These are phyloP conservation scores for Hyposoter dolosus DNA, from an alignment of 2,888 invertebrate genomes.

Conservation along the genomic window DNA sequence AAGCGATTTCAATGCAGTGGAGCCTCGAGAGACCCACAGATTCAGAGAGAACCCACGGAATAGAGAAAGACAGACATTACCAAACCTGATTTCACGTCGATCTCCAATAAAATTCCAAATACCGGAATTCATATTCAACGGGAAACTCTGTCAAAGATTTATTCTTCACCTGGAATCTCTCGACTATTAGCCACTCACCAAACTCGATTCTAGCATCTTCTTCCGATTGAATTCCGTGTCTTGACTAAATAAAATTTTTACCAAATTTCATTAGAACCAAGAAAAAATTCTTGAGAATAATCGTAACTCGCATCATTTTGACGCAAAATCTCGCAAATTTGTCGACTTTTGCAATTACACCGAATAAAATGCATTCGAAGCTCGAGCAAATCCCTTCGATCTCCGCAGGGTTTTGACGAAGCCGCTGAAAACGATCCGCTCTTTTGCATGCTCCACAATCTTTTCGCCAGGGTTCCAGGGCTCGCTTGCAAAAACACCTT, in stretches of 20 bases:
- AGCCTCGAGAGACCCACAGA: neutral
- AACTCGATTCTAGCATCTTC: neutral
- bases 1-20: conserved; percentile 28
- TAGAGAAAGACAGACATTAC: neutral
- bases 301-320: neutral
- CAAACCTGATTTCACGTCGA: conserved; percentile 16
- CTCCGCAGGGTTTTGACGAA: conserved; percentile 41
- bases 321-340: neutral
- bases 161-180: neutral
- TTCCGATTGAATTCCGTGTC: neutral
- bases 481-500: conserved; percentile 8
- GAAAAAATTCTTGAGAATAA: neutral
- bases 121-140: conserved; percentile 11
- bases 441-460: conserved; percentile 12
- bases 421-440: conserved; percentile 58
- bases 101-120: conserved; percentile 11
- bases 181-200: neutral
- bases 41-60: neutral
- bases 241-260: neutral
- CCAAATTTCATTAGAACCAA: neutral
- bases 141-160: neutral
- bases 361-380: too few relatives aligned
- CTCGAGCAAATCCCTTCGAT: conserved; percentile 14
- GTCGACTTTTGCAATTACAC: neutral
- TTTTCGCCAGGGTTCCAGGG: neutral